Conservation (phyloP, 2,113 vertebrate genomes). For the Alexandromys fortis region DNA sequence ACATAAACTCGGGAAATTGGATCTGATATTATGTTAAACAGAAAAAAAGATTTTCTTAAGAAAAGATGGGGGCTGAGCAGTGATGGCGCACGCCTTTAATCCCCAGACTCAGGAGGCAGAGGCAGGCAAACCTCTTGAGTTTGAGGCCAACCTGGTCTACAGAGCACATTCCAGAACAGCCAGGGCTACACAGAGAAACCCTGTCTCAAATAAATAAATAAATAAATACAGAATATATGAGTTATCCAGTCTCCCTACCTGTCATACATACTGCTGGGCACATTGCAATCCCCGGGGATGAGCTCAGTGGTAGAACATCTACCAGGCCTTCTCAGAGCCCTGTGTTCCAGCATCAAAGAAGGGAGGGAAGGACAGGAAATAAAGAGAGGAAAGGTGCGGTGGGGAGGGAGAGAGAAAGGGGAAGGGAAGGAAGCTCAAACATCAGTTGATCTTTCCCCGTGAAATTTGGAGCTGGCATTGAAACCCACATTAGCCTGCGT, state of each 20-base stretch:
- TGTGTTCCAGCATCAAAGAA: background rate
- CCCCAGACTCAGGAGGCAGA: background rate
- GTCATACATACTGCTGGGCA: background rate
- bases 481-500: background rate
- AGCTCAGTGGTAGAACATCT: too few species aligned
- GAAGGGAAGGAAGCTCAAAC: background rate
- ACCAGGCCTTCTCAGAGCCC: background rate
- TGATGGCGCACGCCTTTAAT: background rate
- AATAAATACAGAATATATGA: background rate
- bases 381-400: too few species aligned
- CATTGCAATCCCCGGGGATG: background rate
- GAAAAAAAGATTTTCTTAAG: background rate
- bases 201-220: too few species aligned
- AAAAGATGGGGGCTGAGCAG: background rate
- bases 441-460: background rate
- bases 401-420: background rate
- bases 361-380: background rate
- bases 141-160: background rate
- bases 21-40: background rate
- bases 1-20: background rate
- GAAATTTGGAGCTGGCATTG: background rate
- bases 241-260: background rate
- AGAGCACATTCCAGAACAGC: background rate
- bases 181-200: background rate
- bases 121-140: background rate